These are phyloP conservation scores for Syrmaticus mikado DNA, from an alignment of 2,113 vertebrate genomes.

Conservation along the genomic window DNA sequence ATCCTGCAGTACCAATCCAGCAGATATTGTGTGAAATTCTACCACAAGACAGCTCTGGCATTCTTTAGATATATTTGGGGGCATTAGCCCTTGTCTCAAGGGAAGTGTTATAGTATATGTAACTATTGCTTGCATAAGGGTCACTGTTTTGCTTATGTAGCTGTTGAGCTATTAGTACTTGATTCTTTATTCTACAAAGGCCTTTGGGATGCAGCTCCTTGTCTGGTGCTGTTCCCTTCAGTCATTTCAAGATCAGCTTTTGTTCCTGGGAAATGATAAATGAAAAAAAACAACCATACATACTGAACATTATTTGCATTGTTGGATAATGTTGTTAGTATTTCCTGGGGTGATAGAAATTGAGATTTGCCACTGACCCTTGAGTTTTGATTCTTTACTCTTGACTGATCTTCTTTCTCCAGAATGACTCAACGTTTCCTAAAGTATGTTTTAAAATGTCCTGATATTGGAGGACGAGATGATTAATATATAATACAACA, in stretches of 20 bases:
- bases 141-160: background rate
- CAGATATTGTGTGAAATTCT: background rate
- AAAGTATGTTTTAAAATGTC: background rate
- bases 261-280: background rate
- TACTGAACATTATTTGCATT: background rate
- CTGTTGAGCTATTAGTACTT: background rate
- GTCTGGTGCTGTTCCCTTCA: background rate
- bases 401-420: background rate
- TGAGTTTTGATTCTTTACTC: background rate
- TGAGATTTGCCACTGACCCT: background rate
- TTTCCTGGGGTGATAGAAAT: background rate
- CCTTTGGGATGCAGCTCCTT: background rate
- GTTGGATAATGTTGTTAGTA: background rate
- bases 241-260: background rate
- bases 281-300: background rate
- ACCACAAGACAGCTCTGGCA: background rate
- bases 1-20: background rate
- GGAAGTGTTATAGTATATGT: background rate
- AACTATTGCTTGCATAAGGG: background rate
- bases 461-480: background rate
- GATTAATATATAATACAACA: background rate
- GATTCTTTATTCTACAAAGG: background rate
- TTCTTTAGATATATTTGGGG: background rate
- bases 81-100: background rate
- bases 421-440: background rate